These are phyloP conservation scores for Lissocephala sabroskyi DNA, from an alignment of 2,888 invertebrate species.

Conservation along the genomic window DNA sequence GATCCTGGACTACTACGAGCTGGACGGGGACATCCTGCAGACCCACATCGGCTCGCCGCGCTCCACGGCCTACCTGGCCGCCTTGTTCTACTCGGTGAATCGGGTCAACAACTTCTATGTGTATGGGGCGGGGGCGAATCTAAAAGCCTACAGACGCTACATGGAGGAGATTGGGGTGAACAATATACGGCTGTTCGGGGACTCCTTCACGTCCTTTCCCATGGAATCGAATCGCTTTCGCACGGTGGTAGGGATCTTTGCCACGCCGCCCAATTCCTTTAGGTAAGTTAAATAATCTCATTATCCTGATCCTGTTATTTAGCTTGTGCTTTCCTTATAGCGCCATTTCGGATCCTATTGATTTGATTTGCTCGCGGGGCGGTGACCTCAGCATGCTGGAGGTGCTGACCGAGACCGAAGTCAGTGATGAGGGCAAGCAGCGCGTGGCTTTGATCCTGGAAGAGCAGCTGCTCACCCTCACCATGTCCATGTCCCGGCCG, in stretches of 20 bases:
- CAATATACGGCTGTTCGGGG: conserved; percentile 74
- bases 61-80: conserved; percentile 85
- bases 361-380: conserved; percentile 84
- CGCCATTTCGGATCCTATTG: conserved; percentile 85
- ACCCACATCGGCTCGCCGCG: conserved; percentile 86
- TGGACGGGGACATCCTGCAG: conserved; percentile 83
- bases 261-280: conserved; percentile 87
- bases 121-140: conserved; percentile 76
- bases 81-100: conserved; percentile 76
- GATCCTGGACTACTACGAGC: conserved; percentile 76
- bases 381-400: conserved; percentile 85
- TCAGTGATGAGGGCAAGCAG: conserved; percentile 76
- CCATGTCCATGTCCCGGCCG: conserved; percentile 83
- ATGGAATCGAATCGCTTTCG: conserved; percentile 75
- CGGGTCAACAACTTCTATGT: conserved; percentile 76
- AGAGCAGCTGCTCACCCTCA: conserved; percentile 83
- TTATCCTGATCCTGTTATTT: too few relatives aligned
- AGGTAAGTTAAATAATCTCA: too few relatives aligned
- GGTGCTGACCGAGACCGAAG: conserved; percentile 80
- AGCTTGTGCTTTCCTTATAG: too few relatives aligned
- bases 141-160: conserved; percentile 79
- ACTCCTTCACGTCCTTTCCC: conserved; percentile 74
- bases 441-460: conserved; percentile 80
- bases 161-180: conserved; percentile 80
- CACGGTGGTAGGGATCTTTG: conserved; percentile 78